phyloP scores from a whole-genome alignment of 2,113 vertebrate species.

The Nettapus auritus region DNA sequence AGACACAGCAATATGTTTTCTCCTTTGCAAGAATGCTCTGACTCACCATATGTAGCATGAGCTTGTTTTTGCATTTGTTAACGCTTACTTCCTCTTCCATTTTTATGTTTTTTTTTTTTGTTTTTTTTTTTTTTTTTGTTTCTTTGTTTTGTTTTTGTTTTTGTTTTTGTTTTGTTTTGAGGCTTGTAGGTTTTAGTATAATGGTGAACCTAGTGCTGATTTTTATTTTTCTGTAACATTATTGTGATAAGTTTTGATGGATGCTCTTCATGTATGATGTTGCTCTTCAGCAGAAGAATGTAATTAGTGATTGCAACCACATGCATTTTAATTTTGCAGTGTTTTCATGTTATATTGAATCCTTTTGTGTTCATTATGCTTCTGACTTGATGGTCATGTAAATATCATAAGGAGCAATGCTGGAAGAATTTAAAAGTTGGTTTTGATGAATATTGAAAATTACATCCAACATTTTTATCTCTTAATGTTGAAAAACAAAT shows the following conservation, averaged over 20 bases:
- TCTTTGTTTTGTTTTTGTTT: neutral
- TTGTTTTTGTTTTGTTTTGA: neutral
- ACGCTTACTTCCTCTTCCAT: neutral
- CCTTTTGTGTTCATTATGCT: conserved; percentile 31
- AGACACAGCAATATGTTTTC: neutral
- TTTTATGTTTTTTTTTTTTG: neutral
- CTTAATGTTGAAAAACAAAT: neutral
- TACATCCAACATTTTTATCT: conserved; percentile 8
- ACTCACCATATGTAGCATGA: neutral
- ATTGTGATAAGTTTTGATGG: neutral
- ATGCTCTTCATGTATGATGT: neutral
- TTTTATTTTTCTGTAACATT: neutral
- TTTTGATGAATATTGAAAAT: conserved; percentile 54
- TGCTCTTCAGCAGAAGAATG: neutral
- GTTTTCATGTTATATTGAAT: neutral
- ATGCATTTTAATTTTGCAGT: neutral
- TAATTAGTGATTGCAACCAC: neutral
- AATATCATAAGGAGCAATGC: neutral
- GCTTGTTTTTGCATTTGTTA: neutral
- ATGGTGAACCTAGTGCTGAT: neutral
- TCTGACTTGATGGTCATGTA: conserved; percentile 38
- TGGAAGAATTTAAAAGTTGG: conserved; percentile 51
- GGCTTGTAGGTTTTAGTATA: neutral
- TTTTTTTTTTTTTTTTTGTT: no score
- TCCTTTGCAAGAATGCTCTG: neutral